Evolutionary conservation across 2,113 vertebrate genomes (phyloP).

Genomic region (Myotis brandtii): DNA sequence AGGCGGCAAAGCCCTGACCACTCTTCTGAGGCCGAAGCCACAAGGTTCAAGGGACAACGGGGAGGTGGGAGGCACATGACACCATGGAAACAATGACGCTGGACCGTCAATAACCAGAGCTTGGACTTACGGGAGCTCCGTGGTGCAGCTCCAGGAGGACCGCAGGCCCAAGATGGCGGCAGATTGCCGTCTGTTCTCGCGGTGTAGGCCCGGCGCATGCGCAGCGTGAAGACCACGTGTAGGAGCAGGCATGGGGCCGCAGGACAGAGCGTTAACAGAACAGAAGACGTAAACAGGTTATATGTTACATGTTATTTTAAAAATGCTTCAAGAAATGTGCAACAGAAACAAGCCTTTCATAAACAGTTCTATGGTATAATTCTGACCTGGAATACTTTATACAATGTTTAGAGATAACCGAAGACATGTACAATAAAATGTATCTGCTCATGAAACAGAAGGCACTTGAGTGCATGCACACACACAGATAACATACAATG

Average conservation of each 20-base stretch:
- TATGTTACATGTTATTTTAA: slow-evolving; percentile 65
- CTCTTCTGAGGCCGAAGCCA: neutral
- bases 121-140: neutral
- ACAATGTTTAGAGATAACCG: slow-evolving; percentile 61
- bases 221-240: no score
- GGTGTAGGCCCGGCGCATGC: neutral
- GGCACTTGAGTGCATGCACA: slow-evolving; percentile 61
- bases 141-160: rapidly evolving
- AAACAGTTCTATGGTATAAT: slow-evolving; percentile 42
- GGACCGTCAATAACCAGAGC: rapidly evolving
- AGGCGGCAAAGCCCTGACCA: rapidly evolving
- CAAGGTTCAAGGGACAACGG: rapidly evolving
- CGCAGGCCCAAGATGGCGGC: slow-evolving; percentile 63
- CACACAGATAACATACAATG: slow-evolving; percentile 78
- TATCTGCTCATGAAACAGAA: slow-evolving; percentile 48
- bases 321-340: slow-evolving; percentile 74
- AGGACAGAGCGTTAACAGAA: slow-evolving; percentile 75
- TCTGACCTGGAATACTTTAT: slow-evolving; percentile 46
- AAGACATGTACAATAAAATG: slow-evolving; percentile 64
- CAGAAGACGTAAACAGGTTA: slow-evolving; percentile 69
- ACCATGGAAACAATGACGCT: rapidly evolving
- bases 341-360: slow-evolving; percentile 62
- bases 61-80: rapidly evolving
- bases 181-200: neutral
- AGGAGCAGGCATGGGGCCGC: slow-evolving; percentile 71